phyloP scores from a whole-genome alignment of 1,140 invertebrate genomes.

The Drosophila repletoides region DNA sequence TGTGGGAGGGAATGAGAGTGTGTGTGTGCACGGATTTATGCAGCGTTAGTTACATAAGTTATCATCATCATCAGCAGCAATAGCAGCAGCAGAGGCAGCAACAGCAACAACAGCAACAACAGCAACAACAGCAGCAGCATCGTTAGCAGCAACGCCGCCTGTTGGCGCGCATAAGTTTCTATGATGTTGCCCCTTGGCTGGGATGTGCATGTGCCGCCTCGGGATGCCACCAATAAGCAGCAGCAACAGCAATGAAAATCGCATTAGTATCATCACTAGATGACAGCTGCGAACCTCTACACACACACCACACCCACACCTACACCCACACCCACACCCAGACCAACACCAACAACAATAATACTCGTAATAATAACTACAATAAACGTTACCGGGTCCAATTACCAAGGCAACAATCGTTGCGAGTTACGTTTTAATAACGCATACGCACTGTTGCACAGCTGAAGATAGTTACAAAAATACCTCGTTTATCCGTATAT shows the following conservation, averaged over 20 bases:
- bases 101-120: slow-evolving; percentile 26
- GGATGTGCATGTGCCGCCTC: slow-evolving; percentile 1
- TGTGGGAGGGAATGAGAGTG: slow-evolving; percentile 7
- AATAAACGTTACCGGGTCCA: slow-evolving; percentile 20
- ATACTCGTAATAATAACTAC: not conserved
- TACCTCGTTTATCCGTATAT: no score
- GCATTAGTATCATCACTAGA: slow-evolving; percentile 59
- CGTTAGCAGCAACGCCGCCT: slow-evolving; percentile 9
- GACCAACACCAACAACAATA: slow-evolving; percentile 16
- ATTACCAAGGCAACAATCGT: slow-evolving; percentile 55
- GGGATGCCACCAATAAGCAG: slow-evolving; percentile 35
- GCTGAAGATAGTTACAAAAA: slow-evolving; percentile 3
- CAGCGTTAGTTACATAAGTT: slow-evolving; percentile 79
- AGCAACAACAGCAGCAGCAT: slow-evolving; percentile 37
- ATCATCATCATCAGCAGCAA: slow-evolving; percentile 62
- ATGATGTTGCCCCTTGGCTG: slow-evolving; percentile 17
- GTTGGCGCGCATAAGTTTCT: slow-evolving; percentile 41
- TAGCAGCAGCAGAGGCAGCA: slow-evolving; percentile 13
- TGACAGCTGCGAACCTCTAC: slow-evolving; percentile 43
- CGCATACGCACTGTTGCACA: slow-evolving; percentile 38
- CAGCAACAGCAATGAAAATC: slow-evolving; percentile 53
- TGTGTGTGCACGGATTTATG: slow-evolving; percentile 69
- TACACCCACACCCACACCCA: not conserved
- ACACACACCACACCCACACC: slow-evolving; percentile 15
- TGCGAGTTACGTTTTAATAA: slow-evolving; percentile 42